phyloP scores from a whole-genome alignment of 2,113 vertebrate species.

The Melanocharis versteri region DNA sequence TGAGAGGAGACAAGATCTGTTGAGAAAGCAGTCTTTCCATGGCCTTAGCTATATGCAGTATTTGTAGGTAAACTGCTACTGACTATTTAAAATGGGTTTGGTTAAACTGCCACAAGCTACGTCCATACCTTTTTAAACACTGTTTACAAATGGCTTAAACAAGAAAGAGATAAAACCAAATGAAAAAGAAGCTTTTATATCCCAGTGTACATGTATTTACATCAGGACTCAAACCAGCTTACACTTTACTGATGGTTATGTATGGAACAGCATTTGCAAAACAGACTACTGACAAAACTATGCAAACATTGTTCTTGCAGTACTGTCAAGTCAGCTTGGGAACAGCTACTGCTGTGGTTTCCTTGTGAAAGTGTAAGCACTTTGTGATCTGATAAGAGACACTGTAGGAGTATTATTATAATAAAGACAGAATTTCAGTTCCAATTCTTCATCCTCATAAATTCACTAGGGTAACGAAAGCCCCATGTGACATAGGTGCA shows the following conservation, averaged over 20 bases:
- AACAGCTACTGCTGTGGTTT: slow-evolving; percentile 50
- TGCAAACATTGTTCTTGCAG: not conserved
- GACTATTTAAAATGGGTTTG: not conserved
- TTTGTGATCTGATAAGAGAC: slow-evolving; percentile 34
- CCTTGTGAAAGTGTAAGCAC: slow-evolving; percentile 49
- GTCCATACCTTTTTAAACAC: not conserved
- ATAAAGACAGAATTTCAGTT: not conserved
- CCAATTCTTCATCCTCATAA: not conserved
- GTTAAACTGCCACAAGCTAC: not conserved
- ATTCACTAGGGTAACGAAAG: not conserved
- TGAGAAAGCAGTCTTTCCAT: not conserved
- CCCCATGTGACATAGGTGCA: not conserved
- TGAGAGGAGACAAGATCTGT: not conserved
- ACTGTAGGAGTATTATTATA: slow-evolving; percentile 11
- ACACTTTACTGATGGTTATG: not conserved
- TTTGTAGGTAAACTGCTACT: not conserved
- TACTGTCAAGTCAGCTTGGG: slow-evolving; percentile 42
- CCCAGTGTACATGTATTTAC: not conserved
- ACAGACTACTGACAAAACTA: not conserved
- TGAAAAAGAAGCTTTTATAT: not conserved
- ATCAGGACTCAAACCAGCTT: not conserved
- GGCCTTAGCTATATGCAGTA: not conserved
- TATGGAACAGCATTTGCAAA: not conserved
- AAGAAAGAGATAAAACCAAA: not conserved
- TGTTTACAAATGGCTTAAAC: not conserved